Base-by-base conservation (phyloP, 35 echinoderm and acorn worm species). In the Chiridota heheva region DNA sequence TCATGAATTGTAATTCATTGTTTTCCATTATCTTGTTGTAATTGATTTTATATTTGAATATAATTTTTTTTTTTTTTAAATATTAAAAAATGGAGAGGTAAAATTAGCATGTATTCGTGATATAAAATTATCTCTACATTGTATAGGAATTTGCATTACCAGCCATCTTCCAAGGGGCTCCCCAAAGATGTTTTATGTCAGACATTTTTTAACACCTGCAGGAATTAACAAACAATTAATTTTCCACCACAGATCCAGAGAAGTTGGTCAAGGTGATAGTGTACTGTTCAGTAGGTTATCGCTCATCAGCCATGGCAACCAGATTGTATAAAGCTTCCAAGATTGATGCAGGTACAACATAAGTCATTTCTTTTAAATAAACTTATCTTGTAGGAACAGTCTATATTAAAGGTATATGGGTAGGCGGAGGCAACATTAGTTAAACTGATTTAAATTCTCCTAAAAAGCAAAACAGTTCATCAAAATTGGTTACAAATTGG, bases 201-300 rank as follows among this genome's bases (percentile, higher is more conserved):
- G 2, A 2, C 15, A 1, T 65, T 65, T 15, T 2, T 15, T 22
- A 15, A 65, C 36, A 3, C 2, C 27, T 22, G 62, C 1, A 2
- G 1, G 15, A 31, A 17, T 65, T 65, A 5, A 28, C 2, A 22
- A 2, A 34, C 27, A 22, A 65, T 65, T 29, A 1, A 2, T 24
- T 65, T 24, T 65, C 12, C 62, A 24, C 15, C 29, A n/a, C 67
- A 70, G 67, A 70, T 24, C 7, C 32, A 70, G 67, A 70, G 37
- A 15, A 70, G 38, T 26, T 22, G 15, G 67, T 56, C 17, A 22
- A 17, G 5, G 88, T 90, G 43, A 61, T 90, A 3, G 65, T 90
- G 88, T 90, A 90, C 49, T 90, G 88, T 39, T 84, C 88, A 2
- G 61, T 90, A 7, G 88, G 88, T 6, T 90, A 90, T 53, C 38